These are phyloP conservation scores for Trichopoda pennipes DNA, from an alignment of 2,888 invertebrate species.

Conservation along the genomic window DNA sequence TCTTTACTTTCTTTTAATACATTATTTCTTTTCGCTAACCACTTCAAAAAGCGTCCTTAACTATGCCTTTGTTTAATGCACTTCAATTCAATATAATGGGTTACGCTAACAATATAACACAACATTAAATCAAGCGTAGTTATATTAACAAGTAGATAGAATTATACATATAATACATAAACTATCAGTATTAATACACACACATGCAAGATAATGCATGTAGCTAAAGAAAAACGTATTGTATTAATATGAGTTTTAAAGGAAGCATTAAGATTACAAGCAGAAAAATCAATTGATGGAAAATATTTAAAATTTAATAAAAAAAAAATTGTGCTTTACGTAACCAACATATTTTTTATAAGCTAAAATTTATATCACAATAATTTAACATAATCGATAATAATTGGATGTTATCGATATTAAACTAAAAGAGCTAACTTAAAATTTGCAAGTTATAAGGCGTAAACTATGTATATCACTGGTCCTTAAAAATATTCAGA, in stretches of 20 bases:
- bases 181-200: background rate
- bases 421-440: too few species aligned
- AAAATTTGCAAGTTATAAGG: too few species aligned
- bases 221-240: conserved; percentile 31
- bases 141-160: conserved; percentile 20
- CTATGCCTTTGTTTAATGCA: conserved; percentile 20
- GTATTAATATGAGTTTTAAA: conserved; percentile 52
- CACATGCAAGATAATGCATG: background rate
- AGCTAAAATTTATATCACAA: too few species aligned
- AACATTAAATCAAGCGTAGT: conserved; percentile 33
- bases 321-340: background rate
- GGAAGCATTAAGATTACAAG: conserved; percentile 55
- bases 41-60: background rate
- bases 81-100: conserved; percentile 39
- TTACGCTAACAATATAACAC: conserved; percentile 48
- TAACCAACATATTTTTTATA: conserved; percentile 3
- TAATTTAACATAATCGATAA: too few species aligned
- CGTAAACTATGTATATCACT: too few species aligned
- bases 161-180: background rate
- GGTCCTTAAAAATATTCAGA: too few species aligned
- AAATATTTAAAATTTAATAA: conserved; percentile 37
- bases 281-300: conserved; percentile 59
- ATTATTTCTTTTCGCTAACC: too few species aligned
- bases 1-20: too few species aligned
- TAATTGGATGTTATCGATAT: too few species aligned